A percentile compares a stretch with the other conserved stretches of the same genome.
phyloP scores from a whole-genome alignment of 2,888 invertebrate species.

The Oegoconia quadripuncta region DNA sequence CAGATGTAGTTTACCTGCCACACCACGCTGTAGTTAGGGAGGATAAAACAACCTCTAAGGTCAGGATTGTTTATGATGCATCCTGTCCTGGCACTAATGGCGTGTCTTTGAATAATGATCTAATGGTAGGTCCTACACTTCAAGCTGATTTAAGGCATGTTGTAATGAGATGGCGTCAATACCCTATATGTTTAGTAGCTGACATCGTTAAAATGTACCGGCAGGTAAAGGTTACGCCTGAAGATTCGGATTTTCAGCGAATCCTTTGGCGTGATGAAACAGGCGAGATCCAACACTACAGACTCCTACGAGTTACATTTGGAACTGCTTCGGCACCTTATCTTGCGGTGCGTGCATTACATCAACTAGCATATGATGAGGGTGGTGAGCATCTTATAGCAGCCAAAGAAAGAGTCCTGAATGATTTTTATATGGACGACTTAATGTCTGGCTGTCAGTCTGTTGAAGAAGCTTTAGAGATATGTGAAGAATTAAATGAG shows the following conservation, averaged over 20 bases:
- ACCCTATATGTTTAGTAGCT: slow-evolving; percentile 20
- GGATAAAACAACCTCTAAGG: slow-evolving; percentile 22
- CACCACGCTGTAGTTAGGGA: slow-evolving; percentile 24
- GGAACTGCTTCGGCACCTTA: slow-evolving; percentile 23
- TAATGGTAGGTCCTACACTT: slow-evolving; percentile 21
- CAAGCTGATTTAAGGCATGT: slow-evolving; percentile 23
- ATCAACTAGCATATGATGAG: slow-evolving; percentile 21
- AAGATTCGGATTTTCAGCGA: slow-evolving; percentile 22
- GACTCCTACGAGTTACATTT: slow-evolving; percentile 21
- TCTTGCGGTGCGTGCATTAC: slow-evolving; percentile 21
- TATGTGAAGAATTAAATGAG: slow-evolving; percentile 16
- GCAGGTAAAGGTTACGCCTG: slow-evolving; percentile 17
- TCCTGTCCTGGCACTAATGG: slow-evolving; percentile 18
- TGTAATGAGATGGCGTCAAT: slow-evolving; percentile 17
- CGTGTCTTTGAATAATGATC: slow-evolving; percentile 17
- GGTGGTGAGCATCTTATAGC: slow-evolving; percentile 10
- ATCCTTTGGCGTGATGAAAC: slow-evolving; percentile 24
- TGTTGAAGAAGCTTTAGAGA: slow-evolving; percentile 14
- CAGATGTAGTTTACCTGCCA: slow-evolving; percentile 1
- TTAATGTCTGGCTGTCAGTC: slow-evolving; percentile 6
- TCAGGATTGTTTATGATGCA: slow-evolving; percentile 25
- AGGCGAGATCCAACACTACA: slow-evolving; percentile 13
- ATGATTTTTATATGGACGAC: no score
- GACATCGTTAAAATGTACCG: slow-evolving; percentile 31
- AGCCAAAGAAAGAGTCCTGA: no score